These are phyloP conservation scores for Tenodera sinensis DNA, from an alignment of 2,888 invertebrate species.

Conservation along the genomic window DNA sequence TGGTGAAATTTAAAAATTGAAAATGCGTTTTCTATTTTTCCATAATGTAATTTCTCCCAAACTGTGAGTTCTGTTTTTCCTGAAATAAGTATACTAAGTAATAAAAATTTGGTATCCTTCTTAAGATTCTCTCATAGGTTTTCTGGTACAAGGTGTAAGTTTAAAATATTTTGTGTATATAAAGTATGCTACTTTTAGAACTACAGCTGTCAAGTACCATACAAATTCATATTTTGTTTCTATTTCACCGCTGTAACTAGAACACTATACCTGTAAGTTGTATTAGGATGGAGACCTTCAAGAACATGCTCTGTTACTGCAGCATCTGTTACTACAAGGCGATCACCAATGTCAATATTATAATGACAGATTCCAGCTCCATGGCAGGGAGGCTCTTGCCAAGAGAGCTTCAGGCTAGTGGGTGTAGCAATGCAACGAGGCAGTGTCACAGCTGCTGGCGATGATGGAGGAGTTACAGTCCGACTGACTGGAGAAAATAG, in stretches of 20 bases:
- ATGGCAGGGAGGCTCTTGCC: slow-evolving; percentile 72
- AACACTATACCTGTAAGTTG: slow-evolving; percentile 58
- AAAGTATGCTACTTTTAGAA: no score
- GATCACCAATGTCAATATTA: slow-evolving; percentile 66
- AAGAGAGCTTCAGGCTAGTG: slow-evolving; percentile 63
- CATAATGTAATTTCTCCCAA: no score
- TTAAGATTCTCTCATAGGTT: no score
- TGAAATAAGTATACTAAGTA: no score
- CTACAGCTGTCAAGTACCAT: no score
- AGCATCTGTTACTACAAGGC: slow-evolving; percentile 52
- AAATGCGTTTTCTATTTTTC: no score
- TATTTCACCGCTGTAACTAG: background rate
- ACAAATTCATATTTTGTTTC: background rate
- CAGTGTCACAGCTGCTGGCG: slow-evolving; percentile 61
- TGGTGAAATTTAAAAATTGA: no score
- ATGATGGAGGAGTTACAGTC: slow-evolving; percentile 73
- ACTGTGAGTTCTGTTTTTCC: no score
- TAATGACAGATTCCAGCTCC: slow-evolving; percentile 75
- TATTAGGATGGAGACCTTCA: slow-evolving; percentile 70
- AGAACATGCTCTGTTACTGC: slow-evolving; percentile 61
- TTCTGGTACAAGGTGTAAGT: no score
- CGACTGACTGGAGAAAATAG: slow-evolving; percentile 64
- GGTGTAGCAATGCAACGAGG: slow-evolving; percentile 62
- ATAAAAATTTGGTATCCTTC: no score
- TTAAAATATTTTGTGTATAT: no score